Evolutionary conservation across 2,113 vertebrate species (phyloP).

Genomic region (Zosterops lateralis): DNA sequence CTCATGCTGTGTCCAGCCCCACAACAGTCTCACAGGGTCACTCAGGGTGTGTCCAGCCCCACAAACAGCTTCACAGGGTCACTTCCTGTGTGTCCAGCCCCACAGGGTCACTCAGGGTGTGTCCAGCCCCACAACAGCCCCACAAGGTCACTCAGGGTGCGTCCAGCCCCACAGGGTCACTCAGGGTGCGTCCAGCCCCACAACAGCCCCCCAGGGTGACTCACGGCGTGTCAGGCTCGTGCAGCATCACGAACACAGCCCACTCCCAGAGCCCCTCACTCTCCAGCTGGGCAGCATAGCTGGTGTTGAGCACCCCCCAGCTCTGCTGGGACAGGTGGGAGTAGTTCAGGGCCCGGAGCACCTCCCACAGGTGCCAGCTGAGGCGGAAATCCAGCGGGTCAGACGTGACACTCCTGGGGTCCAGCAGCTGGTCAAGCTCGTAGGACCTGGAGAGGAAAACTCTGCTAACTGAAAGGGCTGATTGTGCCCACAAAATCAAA

Average conservation of each 20-base stretch:
- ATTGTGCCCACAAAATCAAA: accelerated
- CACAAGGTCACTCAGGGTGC: neutral
- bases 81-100: neutral
- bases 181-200: accelerated
- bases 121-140: neutral
- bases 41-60: neutral
- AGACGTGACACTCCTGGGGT: constrained; percentile 84
- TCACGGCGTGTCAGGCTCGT: constrained; percentile 80
- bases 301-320: constrained; percentile 83
- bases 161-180: neutral
- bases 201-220: neutral
- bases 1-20: too few relatives aligned
- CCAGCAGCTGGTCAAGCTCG: constrained; percentile 86
- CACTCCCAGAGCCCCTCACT: constrained; percentile 90
- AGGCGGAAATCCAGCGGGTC: constrained; percentile 90
- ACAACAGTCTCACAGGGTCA: neutral
- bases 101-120: too few relatives aligned
- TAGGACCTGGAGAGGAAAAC: constrained; percentile 76
- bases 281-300: constrained; percentile 92
- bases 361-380: constrained; percentile 95
- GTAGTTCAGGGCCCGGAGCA: constrained; percentile 88
- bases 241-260: constrained; percentile 89
- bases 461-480: accelerated
- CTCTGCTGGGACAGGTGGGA: constrained; percentile 79
- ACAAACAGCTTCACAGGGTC: accelerated